Conservation (phyloP, 2,888 invertebrate species). For the Drosophila prolongata region DNA sequence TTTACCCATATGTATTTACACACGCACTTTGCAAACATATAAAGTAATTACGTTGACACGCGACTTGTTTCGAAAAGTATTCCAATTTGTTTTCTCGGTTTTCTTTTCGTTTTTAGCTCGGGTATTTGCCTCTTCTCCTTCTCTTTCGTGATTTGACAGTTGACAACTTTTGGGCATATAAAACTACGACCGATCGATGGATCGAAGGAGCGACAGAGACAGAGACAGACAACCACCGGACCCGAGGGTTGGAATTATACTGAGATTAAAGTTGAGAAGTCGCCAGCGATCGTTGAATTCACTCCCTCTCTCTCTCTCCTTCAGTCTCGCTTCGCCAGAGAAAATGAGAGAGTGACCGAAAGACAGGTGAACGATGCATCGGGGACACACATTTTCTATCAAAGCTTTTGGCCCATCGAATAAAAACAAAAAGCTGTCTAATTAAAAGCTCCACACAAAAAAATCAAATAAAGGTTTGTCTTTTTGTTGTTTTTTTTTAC, state of each 20-base stretch:
- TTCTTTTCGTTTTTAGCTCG: constrained; percentile 27
- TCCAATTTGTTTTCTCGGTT: constrained; percentile 47
- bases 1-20: constrained; percentile 28
- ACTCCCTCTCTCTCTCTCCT: constrained; percentile 8
- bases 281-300: constrained; percentile 27
- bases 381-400: constrained; percentile 20
- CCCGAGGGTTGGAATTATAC: constrained; percentile 76
- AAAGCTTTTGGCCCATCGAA: constrained; percentile 29
- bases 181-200: constrained; percentile 17
- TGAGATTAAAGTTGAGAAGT: constrained; percentile 53
- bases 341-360: constrained; percentile 25
- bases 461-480: constrained; percentile 13
- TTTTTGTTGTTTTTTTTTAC: constrained; percentile 1
- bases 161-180: constrained; percentile 72
- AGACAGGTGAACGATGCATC: constrained; percentile 37
- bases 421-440: constrained; percentile 15
- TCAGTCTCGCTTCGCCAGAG: constrained; percentile 6
- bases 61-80: constrained; percentile 73
- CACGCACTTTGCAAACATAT: constrained; percentile 49
- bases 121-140: constrained; percentile 40
- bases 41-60: constrained; percentile 67
- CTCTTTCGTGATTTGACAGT: constrained; percentile 52
- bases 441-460: constrained; percentile 38
- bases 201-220: constrained; percentile 25
- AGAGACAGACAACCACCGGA: constrained; percentile 64